Evolutionary conservation across 64 coral and sea anemone species (phyloP).

Genomic region (Orbicella faveolata): DNA sequence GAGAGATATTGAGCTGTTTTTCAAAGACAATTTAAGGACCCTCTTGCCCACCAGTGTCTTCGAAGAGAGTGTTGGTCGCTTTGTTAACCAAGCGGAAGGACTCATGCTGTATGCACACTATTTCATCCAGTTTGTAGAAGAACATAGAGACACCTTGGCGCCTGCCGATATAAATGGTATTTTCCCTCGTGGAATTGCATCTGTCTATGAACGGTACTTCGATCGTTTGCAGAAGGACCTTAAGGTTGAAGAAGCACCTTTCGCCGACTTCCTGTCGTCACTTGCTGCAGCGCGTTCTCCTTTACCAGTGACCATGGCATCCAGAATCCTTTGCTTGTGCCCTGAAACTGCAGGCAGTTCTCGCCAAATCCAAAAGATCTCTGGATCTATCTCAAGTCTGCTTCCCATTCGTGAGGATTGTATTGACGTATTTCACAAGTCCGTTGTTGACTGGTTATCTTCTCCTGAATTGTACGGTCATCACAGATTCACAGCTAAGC

Average conservation of each 20-base stretch:
- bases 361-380: constrained; percentile 2
- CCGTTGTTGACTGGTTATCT: constrained; percentile 71
- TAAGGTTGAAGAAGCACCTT: background rate
- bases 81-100: constrained; percentile 55
- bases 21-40: constrained; percentile 34
- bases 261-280: constrained; percentile 50
- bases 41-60: background rate
- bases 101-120: constrained; percentile 71
- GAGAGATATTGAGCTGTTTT: constrained; percentile 46
- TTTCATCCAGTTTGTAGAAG: constrained; percentile 37
- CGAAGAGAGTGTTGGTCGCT: background rate
- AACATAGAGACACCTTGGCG: constrained; percentile 7
- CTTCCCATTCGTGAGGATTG: constrained; percentile 48
- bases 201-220: constrained; percentile 65
- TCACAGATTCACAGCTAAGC: constrained; percentile 58
- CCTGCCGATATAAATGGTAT: background rate
- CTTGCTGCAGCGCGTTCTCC: constrained; percentile 47
- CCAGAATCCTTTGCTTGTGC: constrained; percentile 44
- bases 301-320: constrained; percentile 60
- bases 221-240: constrained; percentile 40
- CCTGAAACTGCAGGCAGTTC: background rate
- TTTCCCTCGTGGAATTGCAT: constrained; percentile 55
- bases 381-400: constrained; percentile 43
- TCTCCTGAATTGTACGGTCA: constrained; percentile 19
- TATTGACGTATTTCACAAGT: constrained; percentile 78